Conservation (phyloP, 2,888 invertebrate genomes). For the Baccha elongata region DNA sequence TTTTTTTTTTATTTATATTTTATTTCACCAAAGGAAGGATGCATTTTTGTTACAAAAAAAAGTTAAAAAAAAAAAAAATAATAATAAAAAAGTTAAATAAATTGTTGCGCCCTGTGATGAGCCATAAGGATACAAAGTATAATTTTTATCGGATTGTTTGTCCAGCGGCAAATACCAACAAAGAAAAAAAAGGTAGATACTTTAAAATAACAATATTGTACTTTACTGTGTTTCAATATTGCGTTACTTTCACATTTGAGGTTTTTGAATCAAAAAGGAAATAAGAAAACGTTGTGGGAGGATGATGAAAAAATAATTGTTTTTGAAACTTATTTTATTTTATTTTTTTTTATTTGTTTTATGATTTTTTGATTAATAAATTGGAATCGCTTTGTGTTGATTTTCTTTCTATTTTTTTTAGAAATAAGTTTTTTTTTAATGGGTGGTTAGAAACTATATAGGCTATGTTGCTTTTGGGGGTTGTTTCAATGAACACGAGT, state of each 20-base stretch:
- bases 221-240: conserved; percentile 19
- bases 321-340: not conserved
- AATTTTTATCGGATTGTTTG: conserved; percentile 37
- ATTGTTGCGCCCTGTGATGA: conserved; percentile 40
- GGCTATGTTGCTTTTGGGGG: too few relatives aligned
- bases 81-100: conserved; percentile 38
- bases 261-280: conserved; percentile 9
- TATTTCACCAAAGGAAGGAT: conserved; percentile 46
- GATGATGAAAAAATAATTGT: conserved; percentile 5
- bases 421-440: too few relatives aligned
- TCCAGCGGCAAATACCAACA: not conserved
- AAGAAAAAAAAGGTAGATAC: not conserved
- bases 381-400: not conserved
- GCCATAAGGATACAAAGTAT: conserved; percentile 36
- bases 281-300: not conserved
- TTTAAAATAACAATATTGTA: conserved; percentile 29
- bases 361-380: not conserved
- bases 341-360: not conserved
- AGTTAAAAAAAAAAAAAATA: conserved; percentile 19
- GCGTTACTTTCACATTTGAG: conserved; percentile 22
- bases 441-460: too few relatives aligned
- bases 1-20: conserved; percentile 2
- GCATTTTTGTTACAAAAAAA: conserved; percentile 47
- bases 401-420: too few relatives aligned
- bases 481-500: too few relatives aligned